Evolutionary conservation across 2,888 invertebrate genomes (phyloP).

Genomic region (Teleogryllus oceanicus): DNA sequence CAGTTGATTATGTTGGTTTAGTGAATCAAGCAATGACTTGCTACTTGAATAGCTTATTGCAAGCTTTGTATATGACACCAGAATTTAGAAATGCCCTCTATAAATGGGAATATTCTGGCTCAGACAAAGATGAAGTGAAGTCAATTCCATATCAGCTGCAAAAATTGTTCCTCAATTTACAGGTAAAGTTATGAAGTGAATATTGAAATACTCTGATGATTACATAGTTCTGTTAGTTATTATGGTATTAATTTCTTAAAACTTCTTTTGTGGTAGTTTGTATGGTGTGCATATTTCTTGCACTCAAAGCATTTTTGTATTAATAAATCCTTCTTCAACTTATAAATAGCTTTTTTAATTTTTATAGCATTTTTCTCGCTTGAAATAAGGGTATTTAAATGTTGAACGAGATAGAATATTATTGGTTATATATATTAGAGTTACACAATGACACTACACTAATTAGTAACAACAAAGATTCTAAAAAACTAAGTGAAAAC

Average conservation of each 20-base stretch:
- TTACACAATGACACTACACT: no score
- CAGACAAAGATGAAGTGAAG: conserved; percentile 56
- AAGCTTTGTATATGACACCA: conserved; percentile 87
- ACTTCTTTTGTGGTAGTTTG: neutral
- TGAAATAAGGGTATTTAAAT: no score
- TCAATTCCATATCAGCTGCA: conserved; percentile 85
- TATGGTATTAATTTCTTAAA: neutral
- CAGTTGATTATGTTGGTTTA: conserved; percentile 63
- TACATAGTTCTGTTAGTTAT: neutral
- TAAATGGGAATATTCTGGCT: conserved; percentile 72
- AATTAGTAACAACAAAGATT: no score
- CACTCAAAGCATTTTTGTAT: no score
- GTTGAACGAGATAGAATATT: neutral
- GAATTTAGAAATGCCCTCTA: conserved; percentile 87
- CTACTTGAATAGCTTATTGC: conserved; percentile 82
- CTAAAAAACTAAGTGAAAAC: no score
- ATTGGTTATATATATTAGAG: conserved; percentile 18
- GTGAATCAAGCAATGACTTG: conserved; percentile 92
- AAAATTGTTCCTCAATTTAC: conserved; percentile 77
- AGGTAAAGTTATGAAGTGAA: conserved; percentile 50
- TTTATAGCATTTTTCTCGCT: no score
- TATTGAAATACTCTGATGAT: neutral
- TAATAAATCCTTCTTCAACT: no score
- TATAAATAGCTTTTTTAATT: no score
- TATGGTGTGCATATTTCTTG: neutral